phyloP scores from a whole-genome alignment of 2,113 vertebrate genomes.

The Calyptommatus sinebrachiatus region DNA sequence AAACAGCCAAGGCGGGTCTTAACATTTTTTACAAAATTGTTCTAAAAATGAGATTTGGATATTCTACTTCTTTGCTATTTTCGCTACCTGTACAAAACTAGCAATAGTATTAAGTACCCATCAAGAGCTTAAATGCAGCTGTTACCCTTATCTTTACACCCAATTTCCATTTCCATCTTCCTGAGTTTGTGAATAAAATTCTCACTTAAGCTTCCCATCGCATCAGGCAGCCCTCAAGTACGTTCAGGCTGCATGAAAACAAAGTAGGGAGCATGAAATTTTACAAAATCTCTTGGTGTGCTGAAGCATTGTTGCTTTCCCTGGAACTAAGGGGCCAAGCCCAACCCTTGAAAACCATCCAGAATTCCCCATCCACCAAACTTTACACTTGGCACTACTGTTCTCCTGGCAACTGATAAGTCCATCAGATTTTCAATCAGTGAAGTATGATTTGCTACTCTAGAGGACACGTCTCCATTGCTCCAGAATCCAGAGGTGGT shows the following conservation, averaged over 20 bases:
- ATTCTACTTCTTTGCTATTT: background rate
- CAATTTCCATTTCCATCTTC: slow-evolving; percentile 16
- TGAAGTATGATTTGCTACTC: no score
- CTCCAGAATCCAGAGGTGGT: no score
- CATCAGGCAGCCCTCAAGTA: background rate
- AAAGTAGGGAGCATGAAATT: no score
- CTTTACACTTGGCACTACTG: no score
- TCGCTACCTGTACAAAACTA: slow-evolving; percentile 10
- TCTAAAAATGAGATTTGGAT: background rate
- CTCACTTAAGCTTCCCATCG: slow-evolving; percentile 25
- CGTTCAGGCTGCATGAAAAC: background rate
- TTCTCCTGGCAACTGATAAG: no score
- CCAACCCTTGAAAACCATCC: no score
- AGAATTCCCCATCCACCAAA: no score
- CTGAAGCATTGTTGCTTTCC: no score
- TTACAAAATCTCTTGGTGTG: no score
- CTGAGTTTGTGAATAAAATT: slow-evolving; percentile 34
- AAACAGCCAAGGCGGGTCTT: background rate
- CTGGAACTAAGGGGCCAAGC: no score
- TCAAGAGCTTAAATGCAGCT: background rate
- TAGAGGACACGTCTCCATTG: no score
- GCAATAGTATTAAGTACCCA: background rate
- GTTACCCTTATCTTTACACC: background rate
- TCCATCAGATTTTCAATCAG: no score
- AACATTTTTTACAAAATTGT: background rate